phyloP scores from a whole-genome alignment of 2,888 invertebrate species.

The Drosophila putrida region DNA sequence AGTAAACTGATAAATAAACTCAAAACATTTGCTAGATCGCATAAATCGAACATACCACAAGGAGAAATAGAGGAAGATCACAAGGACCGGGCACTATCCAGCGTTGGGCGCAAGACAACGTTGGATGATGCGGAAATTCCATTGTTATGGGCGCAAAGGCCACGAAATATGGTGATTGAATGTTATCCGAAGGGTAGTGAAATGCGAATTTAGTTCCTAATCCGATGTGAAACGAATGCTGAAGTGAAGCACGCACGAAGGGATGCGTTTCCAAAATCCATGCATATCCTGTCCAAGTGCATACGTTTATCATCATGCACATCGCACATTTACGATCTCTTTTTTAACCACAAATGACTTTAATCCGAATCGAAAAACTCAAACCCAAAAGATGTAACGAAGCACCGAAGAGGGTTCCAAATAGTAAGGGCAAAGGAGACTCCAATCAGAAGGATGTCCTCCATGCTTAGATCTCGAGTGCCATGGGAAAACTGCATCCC shows the following conservation, averaged over 20 bases:
- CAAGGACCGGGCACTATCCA: slow-evolving; percentile 71
- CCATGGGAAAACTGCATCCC: slow-evolving; percentile 64
- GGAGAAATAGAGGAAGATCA: slow-evolving; percentile 62
- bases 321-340: slow-evolving; percentile 22
- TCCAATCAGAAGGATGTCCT: slow-evolving; percentile 37
- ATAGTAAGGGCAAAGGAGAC: slow-evolving; percentile 43
- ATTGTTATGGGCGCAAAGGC: slow-evolving; percentile 64
- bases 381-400: slow-evolving; percentile 45
- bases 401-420: slow-evolving; percentile 43
- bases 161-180: slow-evolving; percentile 62
- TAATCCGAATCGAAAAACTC: slow-evolving; percentile 48
- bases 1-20: slow-evolving; percentile 45
- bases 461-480: slow-evolving; percentile 37
- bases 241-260: slow-evolving; percentile 59
- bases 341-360: slow-evolving; percentile 42
- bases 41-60: slow-evolving; percentile 64
- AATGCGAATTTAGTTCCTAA: slow-evolving; percentile 58
- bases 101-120: slow-evolving; percentile 71
- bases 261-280: slow-evolving; percentile 57
- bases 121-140: slow-evolving; percentile 71
- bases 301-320: slow-evolving; percentile 49
- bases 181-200: slow-evolving; percentile 48
- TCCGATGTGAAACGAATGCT: slow-evolving; percentile 54
- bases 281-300: slow-evolving; percentile 59
- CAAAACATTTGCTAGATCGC: slow-evolving; percentile 54